Evolutionary conservation across 2,888 invertebrate species (phyloP).

Genomic region (Acholoe squamosa): DNA sequence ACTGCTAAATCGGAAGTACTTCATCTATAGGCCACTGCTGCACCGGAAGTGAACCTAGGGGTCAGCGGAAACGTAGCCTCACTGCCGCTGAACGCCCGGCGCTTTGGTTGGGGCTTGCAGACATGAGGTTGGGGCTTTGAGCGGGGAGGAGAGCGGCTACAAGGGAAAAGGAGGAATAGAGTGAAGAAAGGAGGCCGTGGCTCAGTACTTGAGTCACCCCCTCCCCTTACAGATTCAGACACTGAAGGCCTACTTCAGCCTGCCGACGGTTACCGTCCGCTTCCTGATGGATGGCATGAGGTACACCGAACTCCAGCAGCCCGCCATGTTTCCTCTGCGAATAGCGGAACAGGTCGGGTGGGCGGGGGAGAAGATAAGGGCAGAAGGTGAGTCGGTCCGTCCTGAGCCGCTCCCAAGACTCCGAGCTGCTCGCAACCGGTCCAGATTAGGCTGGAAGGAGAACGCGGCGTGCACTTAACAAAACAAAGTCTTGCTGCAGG

Average conservation of each 20-base stretch:
- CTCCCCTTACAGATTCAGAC: not conserved
- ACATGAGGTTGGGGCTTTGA: too few relatives aligned
- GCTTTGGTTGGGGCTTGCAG: too few relatives aligned
- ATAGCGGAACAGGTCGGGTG: not conserved
- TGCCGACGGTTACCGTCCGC: conserved; percentile 14
- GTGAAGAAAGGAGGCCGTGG: not conserved
- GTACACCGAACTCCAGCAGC: not conserved
- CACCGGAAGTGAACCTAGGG: conserved; percentile 12
- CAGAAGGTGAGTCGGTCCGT: conserved; percentile 6
- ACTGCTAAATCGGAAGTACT: conserved; percentile 29
- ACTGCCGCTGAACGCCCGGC: too few relatives aligned
- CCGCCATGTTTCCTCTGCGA: conserved; percentile 37
- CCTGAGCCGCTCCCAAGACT: not conserved
- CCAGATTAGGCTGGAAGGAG: conserved; percentile 25
- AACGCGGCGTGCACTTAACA: conserved; percentile 37
- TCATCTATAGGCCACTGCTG: not conserved
- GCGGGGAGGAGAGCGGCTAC: not conserved
- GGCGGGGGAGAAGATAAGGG: not conserved
- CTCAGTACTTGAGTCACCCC: not conserved
- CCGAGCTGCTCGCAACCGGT: not conserved
- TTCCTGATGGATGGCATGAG: conserved; percentile 15
- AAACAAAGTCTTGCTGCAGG: conserved; percentile 49
- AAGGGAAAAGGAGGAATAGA: conserved; percentile 12
- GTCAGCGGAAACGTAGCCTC: not conserved
- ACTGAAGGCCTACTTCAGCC: not conserved